Evolutionary conservation across 2,888 invertebrate genomes (phyloP), one percentile per base, ranked within the genome.

Genomic region (Chaitophorus viminalis): DNA sequence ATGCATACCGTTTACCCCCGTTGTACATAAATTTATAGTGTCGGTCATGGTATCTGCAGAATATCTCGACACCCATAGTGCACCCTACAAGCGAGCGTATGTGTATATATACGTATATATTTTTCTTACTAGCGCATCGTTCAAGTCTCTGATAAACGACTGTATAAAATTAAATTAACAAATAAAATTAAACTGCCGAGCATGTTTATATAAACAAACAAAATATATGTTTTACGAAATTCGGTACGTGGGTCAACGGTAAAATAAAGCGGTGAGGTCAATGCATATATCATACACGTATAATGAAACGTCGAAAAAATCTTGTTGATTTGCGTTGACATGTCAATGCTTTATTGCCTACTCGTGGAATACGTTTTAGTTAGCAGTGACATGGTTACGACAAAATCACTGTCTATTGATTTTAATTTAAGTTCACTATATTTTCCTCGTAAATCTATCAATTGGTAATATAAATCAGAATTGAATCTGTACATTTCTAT

Each of bases 1-100:
- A 86, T 86, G 86, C 86, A 60, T 79, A 60, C 86, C 86, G 86
- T 79, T 86, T 79, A 86, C 74, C 78, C 86, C 86, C 72, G 52
- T 79, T 39, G 60, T 39, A 75, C 72, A 60, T 79, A 86, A 86
- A 86, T 86, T 78, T 86, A 86, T 39, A 25, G 60, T 39, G 21
- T 54, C 39, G 36, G 85, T 21, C n/a, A n/a, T 25, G 54, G 54
- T 79, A 79, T 86, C 86, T 72, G 86, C 36, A 31, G 86, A 86
- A 77, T 79, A 79, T 86, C 86, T 86, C 70, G 17, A 86, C 70
- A 72, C 86, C 79, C 86, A 74, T 86, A 78, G 74, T 36, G 39
- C 75, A 85, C 60, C 78, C 72, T 72, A 33, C 33, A 1, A 18
- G 21, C 9, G 74, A 36, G 11, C 25, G 31, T 17, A 11, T 39